Base-by-base conservation (phyloP, 2,113 vertebrate genomes). In the Calyptommatus sinebrachiatus region DNA sequence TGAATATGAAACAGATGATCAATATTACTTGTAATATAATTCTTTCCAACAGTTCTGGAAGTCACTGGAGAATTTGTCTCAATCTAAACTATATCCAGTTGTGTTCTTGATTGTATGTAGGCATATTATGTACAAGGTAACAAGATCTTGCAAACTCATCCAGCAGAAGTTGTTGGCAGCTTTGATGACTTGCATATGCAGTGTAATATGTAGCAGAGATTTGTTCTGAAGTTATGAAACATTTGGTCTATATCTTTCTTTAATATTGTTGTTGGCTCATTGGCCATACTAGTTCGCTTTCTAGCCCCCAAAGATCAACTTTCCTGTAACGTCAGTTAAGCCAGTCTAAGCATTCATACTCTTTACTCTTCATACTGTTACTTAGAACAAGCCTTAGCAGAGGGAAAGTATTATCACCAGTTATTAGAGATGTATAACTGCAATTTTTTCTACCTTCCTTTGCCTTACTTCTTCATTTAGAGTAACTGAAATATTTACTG, bases 1-100 rank as follows among this genome's bases (percentile, higher is more conserved):
- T 76, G 57, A 31, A 76, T 57, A 53, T 76, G 77, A 80, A 79
- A 76, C 31, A 76, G 73, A 62, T 76, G 61, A 72, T 76, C 61
- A 67, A 14, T 72, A 61, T 67, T 76, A 61, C 41, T 10, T 71
- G 65, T 65, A 66, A 70, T 60, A 61, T 68, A 73, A 78, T 73
- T 78, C 60, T 67, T 22, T 67, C 48, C 62, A 61, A n/a, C 48
- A 31, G 35, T 31, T 48, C 21, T 45, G 67, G 48, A 68, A 60
- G 31, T 67, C 67, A 67, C 18, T n/a, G 28, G 73, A 50, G 41
- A 31, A 60, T 67, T 48, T 16, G 41, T 72, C 63, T 73, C 31
- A 35, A 46, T 61, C 50, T 8, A 35, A 78, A 65, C 35, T 57
- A 78, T 66, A 66, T 46, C 45, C 48, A 73, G 35, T 53, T 83